phyloP scores from a whole-genome alignment of 2,888 invertebrate species.

The Troilus luridus region DNA sequence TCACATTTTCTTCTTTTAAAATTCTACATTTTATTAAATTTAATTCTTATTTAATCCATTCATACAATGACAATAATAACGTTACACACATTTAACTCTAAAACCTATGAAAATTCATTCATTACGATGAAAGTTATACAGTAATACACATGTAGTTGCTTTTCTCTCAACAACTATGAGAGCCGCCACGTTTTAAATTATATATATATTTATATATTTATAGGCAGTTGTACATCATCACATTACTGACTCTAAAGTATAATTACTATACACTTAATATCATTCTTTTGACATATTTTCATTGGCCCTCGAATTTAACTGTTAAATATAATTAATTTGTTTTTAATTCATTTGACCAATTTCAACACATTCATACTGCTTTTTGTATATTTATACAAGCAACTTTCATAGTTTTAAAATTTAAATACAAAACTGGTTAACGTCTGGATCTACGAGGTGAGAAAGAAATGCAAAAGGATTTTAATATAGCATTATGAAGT shows the following conservation, averaged over 20 bases:
- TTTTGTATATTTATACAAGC: slow-evolving; percentile 59
- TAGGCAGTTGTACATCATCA: slow-evolving; percentile 59
- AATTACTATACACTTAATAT: slow-evolving; percentile 56
- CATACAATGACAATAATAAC: slow-evolving; percentile 61
- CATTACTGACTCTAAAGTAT: slow-evolving; percentile 57
- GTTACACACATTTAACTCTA: slow-evolving; percentile 63
- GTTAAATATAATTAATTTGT: slow-evolving; percentile 55
- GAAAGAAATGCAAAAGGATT: slow-evolving; percentile 56
- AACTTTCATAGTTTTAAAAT: slow-evolving; percentile 57
- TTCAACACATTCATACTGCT: slow-evolving; percentile 52
- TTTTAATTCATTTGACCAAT: slow-evolving; percentile 57
- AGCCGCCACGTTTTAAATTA: slow-evolving; percentile 36
- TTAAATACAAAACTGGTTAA: slow-evolving; percentile 59
- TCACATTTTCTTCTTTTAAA: slow-evolving; percentile 56
- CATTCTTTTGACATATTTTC: slow-evolving; percentile 57
- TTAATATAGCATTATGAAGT: slow-evolving; percentile 52
- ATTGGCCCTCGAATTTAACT: slow-evolving; percentile 56
- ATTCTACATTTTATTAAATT: slow-evolving; percentile 58
- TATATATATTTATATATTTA: slow-evolving; percentile 52
- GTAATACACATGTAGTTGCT: slow-evolving; percentile 55
- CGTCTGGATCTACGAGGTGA: slow-evolving; percentile 54
- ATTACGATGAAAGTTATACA: slow-evolving; percentile 63
- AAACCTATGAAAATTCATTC: slow-evolving; percentile 63
- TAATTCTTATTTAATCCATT: slow-evolving; percentile 58
- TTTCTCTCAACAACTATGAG: slow-evolving; percentile 48